Percentiles rank a stretch among this genome's conserved stretches.
These are phyloP conservation scores for Accipiter virgatus DNA, from an alignment of 2,113 vertebrate species.

Conservation along the genomic window DNA sequence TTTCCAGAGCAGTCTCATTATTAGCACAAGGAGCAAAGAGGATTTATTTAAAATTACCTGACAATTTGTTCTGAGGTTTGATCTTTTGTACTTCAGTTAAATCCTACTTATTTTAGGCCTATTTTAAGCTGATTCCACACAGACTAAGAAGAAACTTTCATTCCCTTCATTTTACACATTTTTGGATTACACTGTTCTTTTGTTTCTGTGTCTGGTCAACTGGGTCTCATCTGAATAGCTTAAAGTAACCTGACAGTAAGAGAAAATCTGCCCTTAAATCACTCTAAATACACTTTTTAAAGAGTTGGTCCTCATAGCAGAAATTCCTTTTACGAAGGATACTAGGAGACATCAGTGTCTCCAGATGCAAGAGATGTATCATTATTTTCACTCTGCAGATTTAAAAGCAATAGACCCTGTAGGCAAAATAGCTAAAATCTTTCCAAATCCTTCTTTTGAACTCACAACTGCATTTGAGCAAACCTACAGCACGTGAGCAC, in stretches of 20 bases:
- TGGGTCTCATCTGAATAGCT: not conserved
- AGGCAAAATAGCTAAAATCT: not conserved
- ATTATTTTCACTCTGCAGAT: not conserved
- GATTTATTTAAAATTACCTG: conserved; percentile 38
- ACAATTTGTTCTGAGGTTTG: conserved; percentile 10
- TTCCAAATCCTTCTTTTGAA: not conserved
- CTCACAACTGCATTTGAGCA: not conserved
- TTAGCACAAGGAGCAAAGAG: not conserved
- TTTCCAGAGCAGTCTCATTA: not conserved
- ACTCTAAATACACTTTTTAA: not conserved
- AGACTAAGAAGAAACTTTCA: not conserved
- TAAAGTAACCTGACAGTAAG: not conserved
- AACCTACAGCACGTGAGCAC: not conserved
- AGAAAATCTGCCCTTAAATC: not conserved
- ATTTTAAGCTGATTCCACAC: not conserved
- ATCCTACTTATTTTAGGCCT: not conserved
- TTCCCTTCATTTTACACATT: not conserved
- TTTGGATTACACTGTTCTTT: not conserved
- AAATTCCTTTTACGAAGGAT: not conserved
- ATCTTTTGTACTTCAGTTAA: not conserved
- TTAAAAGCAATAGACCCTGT: not conserved
- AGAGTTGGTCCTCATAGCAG: not conserved
- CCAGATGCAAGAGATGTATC: not conserved
- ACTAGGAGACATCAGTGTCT: not conserved
- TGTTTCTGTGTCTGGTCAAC: not conserved